Percentiles rank a stretch among this genome's conserved stretches.
Evolutionary conservation across 2,797 vertebrate species (phyloP).

Genomic region (Myiotriccus ornatus): DNA sequence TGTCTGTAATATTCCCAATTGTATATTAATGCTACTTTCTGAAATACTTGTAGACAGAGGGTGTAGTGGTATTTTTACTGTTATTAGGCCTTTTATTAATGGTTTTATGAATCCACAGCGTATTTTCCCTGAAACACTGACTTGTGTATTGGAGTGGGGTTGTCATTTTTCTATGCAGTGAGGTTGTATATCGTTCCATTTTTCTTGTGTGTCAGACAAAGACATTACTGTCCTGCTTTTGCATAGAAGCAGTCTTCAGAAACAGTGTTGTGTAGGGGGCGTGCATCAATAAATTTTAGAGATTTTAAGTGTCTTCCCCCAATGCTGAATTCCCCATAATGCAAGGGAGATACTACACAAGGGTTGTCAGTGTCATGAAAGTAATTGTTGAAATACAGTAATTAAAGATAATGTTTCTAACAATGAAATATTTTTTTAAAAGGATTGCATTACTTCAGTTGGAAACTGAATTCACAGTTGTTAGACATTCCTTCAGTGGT

Average conservation of each 20-base stretch:
- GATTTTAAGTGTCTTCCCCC: background rate
- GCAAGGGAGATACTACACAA: background rate
- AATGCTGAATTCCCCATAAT: background rate
- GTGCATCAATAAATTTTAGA: background rate
- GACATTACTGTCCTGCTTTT: background rate
- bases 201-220: background rate
- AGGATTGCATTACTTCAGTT: background rate
- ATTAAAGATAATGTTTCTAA: background rate
- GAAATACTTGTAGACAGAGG: background rate
- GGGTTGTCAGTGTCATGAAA: background rate
- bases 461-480: background rate
- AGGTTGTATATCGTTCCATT: background rate
- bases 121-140: background rate
- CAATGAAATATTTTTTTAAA: background rate
- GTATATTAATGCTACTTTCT: background rate
- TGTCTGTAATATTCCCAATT: background rate
- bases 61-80: background rate
- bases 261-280: fast-evolving
- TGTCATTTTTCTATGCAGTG: background rate
- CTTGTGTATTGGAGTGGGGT: fast-evolving
- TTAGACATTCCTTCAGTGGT: background rate
- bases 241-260: background rate
- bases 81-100: background rate
- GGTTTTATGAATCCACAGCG: background rate
- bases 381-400: background rate